Evolutionary conservation across 2,797 vertebrate genomes (phyloP).

Genomic region (Pyrocephalus nanus): DNA sequence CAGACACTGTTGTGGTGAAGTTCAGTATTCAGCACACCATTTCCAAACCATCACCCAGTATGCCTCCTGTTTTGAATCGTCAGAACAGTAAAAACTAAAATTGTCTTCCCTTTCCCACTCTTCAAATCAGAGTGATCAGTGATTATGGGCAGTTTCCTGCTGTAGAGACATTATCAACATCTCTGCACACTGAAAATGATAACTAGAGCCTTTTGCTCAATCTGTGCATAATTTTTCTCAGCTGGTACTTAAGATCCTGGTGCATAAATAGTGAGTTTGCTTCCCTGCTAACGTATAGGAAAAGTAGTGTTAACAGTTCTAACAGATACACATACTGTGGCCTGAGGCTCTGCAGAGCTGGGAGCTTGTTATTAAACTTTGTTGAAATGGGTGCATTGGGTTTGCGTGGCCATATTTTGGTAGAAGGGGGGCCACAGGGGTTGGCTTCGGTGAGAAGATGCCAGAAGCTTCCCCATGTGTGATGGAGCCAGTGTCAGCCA

Average conservation of each 20-base stretch:
- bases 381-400: not conserved
- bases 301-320: not conserved
- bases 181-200: not conserved
- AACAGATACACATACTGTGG: not conserved
- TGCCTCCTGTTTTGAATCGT: not conserved
- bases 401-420: not conserved
- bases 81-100: not conserved
- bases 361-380: not conserved
- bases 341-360: not conserved
- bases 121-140: conserved; percentile 10
- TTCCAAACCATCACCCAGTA: not conserved
- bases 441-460: not conserved
- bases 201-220: not conserved
- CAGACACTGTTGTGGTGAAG: not conserved
- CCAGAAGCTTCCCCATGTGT: not conserved
- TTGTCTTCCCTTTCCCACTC: not conserved
- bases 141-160: not conserved
- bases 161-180: not conserved
- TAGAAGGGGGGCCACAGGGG: not conserved
- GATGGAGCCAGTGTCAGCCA: not conserved
- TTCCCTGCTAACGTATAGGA: not conserved
- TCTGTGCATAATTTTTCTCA: not conserved
- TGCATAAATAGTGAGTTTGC: not conserved
- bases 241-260: not conserved
- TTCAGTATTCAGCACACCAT: not conserved